Evolutionary conservation across 2,888 invertebrate species (phyloP).

Genomic region (Actias luna): DNA sequence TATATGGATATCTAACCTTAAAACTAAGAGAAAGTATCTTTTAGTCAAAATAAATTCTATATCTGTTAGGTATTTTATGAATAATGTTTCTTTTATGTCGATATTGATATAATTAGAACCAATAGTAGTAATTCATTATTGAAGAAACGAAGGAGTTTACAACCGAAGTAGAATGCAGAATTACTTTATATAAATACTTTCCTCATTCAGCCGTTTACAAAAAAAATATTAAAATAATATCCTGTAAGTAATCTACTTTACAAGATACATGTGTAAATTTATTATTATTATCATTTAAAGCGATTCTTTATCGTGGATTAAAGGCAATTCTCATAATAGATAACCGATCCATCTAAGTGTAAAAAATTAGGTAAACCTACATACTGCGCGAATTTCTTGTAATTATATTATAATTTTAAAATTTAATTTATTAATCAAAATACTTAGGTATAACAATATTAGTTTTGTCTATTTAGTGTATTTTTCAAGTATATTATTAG

Average conservation of each 20-base stretch:
- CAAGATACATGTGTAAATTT: conserved; percentile 12
- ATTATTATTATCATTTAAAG: conserved; percentile 10
- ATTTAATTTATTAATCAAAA: background rate
- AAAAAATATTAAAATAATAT: background rate
- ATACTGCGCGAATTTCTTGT: background rate
- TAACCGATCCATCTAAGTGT: background rate
- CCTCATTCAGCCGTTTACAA: too few species aligned
- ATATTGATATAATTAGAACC: too few species aligned
- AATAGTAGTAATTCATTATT: too few species aligned
- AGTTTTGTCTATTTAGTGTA: background rate
- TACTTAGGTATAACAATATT: background rate
- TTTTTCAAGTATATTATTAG: too few species aligned
- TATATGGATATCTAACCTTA: too few species aligned
- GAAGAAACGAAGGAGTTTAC: too few species aligned
- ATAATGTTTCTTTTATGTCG: too few species aligned
- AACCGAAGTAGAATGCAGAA: too few species aligned
- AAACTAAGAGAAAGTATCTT: too few species aligned
- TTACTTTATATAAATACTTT: too few species aligned
- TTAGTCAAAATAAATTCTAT: too few species aligned
- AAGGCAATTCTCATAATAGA: conserved; percentile 14
- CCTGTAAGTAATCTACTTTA: background rate
- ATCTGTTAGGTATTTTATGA: too few species aligned
- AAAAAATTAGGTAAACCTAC: background rate
- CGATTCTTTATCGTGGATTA: conserved; percentile 10
- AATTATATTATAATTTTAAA: background rate